phyloP scores from a whole-genome alignment of 2,797 vertebrate species.

The Rhinatrema bivittatum region DNA sequence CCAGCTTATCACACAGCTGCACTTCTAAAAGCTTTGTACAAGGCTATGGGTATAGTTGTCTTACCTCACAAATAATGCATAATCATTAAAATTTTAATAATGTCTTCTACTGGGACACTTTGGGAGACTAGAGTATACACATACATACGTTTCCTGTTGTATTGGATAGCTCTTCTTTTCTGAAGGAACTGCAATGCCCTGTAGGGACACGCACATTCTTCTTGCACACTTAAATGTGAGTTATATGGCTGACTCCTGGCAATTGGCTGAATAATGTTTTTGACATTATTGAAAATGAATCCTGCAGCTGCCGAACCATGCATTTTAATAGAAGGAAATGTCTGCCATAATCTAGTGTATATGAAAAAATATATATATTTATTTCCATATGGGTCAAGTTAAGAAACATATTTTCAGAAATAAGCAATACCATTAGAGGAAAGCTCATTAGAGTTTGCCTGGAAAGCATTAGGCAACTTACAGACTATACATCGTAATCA shows the following conservation, averaged over 20 bases:
- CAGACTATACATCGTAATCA: slow-evolving; percentile 68
- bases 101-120: too few relatives aligned
- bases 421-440: slow-evolving; percentile 44
- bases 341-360: slow-evolving; percentile 40
- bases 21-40: too few relatives aligned
- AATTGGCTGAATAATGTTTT: slow-evolving; percentile 31
- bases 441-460: slow-evolving; percentile 60
- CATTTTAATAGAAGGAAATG: too few relatives aligned
- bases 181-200: too few relatives aligned
- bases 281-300: slow-evolving; percentile 38
- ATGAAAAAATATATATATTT: slow-evolving; percentile 48
- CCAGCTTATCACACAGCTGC: too few relatives aligned
- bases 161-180: too few relatives aligned
- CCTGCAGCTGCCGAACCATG: slow-evolving; percentile 37
- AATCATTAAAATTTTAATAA: too few relatives aligned
- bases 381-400: slow-evolving; percentile 63
- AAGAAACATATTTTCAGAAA: slow-evolving; percentile 45
- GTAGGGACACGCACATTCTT: too few relatives aligned
- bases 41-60: too few relatives aligned
- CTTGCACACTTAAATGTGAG: slow-evolving; percentile 20
- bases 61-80: too few relatives aligned
- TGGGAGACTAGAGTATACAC: too few relatives aligned
- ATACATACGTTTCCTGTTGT: too few relatives aligned
- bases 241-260: slow-evolving; percentile 29
- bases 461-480: slow-evolving; percentile 61